Evolutionary conservation across 1,140 invertebrate genomes (phyloP).

Genomic region (Lordiphosa mommai): DNA sequence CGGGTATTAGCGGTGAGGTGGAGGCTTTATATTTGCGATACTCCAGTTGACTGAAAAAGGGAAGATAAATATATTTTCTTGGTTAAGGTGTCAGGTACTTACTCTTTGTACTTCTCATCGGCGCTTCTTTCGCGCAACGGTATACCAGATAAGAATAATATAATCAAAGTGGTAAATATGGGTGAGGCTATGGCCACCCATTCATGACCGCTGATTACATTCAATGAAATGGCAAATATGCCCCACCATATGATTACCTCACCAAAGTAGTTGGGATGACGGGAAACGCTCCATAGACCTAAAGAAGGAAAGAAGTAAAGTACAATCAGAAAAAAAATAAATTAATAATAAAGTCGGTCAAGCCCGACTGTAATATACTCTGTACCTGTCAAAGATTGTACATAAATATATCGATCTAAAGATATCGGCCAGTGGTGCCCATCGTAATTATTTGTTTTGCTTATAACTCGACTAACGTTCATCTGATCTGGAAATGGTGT

Average conservation of each 20-base stretch:
- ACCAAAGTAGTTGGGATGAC: slow-evolving; percentile 97
- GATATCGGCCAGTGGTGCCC: no score
- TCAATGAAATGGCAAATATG: slow-evolving; percentile 93
- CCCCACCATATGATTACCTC: slow-evolving; percentile 97
- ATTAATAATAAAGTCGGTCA: neutral
- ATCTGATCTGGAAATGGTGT: no score
- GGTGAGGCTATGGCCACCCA: slow-evolving; percentile 93
- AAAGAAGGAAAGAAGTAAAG: neutral
- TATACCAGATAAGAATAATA: slow-evolving; percentile 93
- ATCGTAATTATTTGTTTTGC: no score
- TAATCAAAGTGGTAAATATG: slow-evolving; percentile 92
- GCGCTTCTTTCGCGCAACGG: slow-evolving; percentile 90
- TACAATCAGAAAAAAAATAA: neutral
- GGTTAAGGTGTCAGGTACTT: slow-evolving; percentile 74
- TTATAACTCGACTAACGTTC: no score
- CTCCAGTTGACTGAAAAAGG: slow-evolving; percentile 84
- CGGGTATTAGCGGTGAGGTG: slow-evolving; percentile 92
- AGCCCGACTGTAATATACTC: no score
- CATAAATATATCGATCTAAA: no score
- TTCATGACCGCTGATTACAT: slow-evolving; percentile 89
- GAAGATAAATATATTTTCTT: neutral
- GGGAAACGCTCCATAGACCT: slow-evolving; percentile 93
- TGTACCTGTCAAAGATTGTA: no score
- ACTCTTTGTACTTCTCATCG: slow-evolving; percentile 93
- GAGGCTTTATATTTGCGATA: slow-evolving; percentile 92